These are phyloP conservation scores for Mormoops blainvillei DNA, from an alignment of 2,113 vertebrate genomes.

Conservation along the genomic window DNA sequence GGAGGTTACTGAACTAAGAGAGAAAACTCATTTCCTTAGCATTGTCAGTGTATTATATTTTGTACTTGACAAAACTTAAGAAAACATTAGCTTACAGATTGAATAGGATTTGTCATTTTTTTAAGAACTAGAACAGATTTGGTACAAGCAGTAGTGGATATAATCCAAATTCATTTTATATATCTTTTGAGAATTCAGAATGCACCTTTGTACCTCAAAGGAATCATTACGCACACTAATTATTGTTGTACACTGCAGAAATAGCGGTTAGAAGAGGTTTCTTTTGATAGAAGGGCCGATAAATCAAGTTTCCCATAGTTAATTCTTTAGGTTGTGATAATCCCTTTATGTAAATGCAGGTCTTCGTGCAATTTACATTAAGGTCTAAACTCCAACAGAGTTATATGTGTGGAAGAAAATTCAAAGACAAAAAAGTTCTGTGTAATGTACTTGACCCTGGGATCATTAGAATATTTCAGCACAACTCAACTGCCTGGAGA, in stretches of 20 bases:
- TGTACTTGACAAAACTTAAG: constrained; percentile 12
- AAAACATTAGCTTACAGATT: constrained; percentile 23
- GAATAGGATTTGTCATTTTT: constrained; percentile 23
- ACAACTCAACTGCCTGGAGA: background rate
- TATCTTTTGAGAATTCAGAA: constrained; percentile 19
- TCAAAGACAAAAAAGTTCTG: constrained; percentile 24
- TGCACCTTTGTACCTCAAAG: background rate
- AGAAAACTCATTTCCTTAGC: constrained; percentile 9
- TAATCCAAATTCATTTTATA: constrained; percentile 4
- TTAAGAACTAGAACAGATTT: background rate
- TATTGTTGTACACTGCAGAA: constrained; percentile 41
- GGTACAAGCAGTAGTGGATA: background rate
- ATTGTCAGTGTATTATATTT: background rate
- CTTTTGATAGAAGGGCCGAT: constrained; percentile 40
- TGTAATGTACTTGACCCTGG: constrained; percentile 17
- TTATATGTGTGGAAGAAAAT: constrained; percentile 26
- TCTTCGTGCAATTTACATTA: constrained; percentile 27
- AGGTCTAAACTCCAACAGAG: constrained; percentile 20
- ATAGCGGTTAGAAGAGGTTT: background rate
- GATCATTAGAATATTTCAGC: constrained; percentile 22
- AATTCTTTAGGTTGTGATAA: constrained; percentile 34
- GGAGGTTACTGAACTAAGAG: background rate
- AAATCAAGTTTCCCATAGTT: constrained; percentile 42
- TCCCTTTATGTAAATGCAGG: constrained; percentile 23
- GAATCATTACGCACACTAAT: constrained; percentile 37